Evolutionary conservation across 1,140 invertebrate genomes (phyloP), one percentile per base, ranked within the genome.

Genomic region (Calliopsis andreniformis): DNA sequence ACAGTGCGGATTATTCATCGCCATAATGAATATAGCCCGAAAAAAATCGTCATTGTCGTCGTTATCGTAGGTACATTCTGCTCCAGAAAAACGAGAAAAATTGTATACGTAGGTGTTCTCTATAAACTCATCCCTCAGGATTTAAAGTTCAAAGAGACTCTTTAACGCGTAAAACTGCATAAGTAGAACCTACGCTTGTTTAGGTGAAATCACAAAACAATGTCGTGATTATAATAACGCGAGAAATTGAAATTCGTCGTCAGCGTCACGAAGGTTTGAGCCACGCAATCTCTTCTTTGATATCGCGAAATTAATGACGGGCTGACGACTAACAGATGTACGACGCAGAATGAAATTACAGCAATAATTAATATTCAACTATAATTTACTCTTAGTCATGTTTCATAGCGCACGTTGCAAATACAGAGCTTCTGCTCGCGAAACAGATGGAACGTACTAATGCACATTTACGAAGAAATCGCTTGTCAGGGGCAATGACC

Each of bases 291-390:
- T 62, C 23, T 45, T 20, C 30, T 14, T 47, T 35, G 20, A 10
- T n/a, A 14, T 42, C 10, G 7, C 32, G 18, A 49, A 25, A 71
- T 69, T 58, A 59, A 59, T 43, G 58, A 56, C 39, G 12, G 8
- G 49, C 7, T n/a, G 16, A 56, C 6, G 35, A 25, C 18, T 23
- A 20, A 12, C 35, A 14, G 1, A 30, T 7, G 35, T 43, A 2
- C 28, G 5, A 0, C 3, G 8, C n/a, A 16, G 45, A 51, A 35
- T 14, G 30, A 28, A 35, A 28, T 71, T 62, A 7, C 20, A 39
- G 43, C 10, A 32, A 61, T 23, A 51, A 71, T 71, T 71, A 62
- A 62, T 28, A 47, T 20, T 28, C 28, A 47, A 49, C 49, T 35
- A 49, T 39, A 45, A 32, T 39, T 1, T 6, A 14, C 12, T 39